Evolutionary conservation across 2,888 invertebrate species (phyloP).

Genomic region (Blera fallax): DNA sequence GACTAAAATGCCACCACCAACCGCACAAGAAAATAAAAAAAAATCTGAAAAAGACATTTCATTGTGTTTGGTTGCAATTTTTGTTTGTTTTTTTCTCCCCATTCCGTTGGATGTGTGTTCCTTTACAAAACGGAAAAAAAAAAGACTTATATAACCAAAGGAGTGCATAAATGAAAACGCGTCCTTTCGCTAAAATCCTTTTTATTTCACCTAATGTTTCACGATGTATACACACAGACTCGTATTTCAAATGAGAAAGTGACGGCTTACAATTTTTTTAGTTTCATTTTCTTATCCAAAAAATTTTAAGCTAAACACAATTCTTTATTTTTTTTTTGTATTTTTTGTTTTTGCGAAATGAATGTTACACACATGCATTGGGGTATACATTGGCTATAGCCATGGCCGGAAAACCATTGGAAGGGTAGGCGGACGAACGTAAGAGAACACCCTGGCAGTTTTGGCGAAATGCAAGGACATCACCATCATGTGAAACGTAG

Average conservation of each 20-base stretch:
- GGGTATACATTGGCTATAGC: conserved; percentile 41
- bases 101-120: conserved; percentile 47
- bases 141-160: conserved; percentile 38
- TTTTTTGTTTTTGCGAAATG: conserved; percentile 30
- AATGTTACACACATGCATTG: conserved; percentile 64
- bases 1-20: conserved; percentile 38
- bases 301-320: conserved; percentile 64
- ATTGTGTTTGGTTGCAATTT: conserved; percentile 63
- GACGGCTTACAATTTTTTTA: conserved; percentile 66
- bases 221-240: conserved; percentile 40
- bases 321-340: conserved; percentile 27
- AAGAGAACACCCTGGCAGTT: conserved; percentile 56
- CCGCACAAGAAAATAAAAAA: conserved; percentile 31
- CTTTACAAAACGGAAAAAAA: conserved; percentile 32
- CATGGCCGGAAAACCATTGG: conserved; percentile 56
- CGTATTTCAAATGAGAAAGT: conserved; percentile 66
- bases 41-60: conserved; percentile 40
- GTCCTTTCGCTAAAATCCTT: conserved; percentile 59
- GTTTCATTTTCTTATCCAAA: conserved; percentile 61
- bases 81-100: conserved; percentile 46
- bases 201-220: conserved; percentile 62
- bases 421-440: conserved; percentile 41
- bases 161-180: conserved; percentile 63
- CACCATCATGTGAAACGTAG: conserved; percentile 60
- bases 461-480: conserved; percentile 71